These are phyloP conservation scores for Fregetta grallaria DNA, from an alignment of 2,113 vertebrate genomes.

Conservation along the genomic window DNA sequence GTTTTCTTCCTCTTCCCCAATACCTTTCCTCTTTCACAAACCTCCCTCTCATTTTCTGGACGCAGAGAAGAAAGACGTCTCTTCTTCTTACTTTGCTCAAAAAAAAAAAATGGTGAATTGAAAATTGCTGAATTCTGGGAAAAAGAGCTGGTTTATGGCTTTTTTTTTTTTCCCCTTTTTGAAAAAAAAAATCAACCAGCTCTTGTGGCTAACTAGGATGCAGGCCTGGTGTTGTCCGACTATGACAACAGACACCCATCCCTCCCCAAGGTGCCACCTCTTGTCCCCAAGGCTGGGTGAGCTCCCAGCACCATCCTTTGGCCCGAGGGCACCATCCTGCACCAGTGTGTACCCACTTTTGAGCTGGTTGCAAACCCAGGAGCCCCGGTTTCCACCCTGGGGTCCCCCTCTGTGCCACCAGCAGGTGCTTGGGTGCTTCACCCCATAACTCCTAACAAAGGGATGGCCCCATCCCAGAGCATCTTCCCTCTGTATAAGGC, in stretches of 20 bases:
- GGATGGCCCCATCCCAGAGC: neutral
- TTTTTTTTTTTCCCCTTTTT: neutral
- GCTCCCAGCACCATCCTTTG: neutral
- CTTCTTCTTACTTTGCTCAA: neutral
- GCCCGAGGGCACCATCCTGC: neutral
- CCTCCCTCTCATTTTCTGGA: neutral
- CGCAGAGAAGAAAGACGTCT: neutral
- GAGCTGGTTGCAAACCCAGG: neutral
- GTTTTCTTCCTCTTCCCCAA: neutral
- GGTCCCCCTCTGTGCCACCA: neutral
- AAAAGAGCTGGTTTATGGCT: neutral
- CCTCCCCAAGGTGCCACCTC: neutral
- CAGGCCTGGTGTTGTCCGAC: neutral
- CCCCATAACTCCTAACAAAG: neutral
- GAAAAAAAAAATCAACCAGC: no score
- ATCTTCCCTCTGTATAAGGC: neutral
- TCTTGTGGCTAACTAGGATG: neutral
- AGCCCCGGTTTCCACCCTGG: accelerated
- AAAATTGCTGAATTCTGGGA: neutral
- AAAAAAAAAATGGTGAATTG: neutral
- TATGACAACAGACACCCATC: neutral
- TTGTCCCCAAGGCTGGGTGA: neutral
- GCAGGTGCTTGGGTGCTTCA: neutral
- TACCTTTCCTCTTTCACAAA: neutral
- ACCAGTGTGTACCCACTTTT: accelerated